Evolutionary conservation across 1,140 invertebrate genomes (phyloP).

Genomic region (Drosophila equinoxialis): DNA sequence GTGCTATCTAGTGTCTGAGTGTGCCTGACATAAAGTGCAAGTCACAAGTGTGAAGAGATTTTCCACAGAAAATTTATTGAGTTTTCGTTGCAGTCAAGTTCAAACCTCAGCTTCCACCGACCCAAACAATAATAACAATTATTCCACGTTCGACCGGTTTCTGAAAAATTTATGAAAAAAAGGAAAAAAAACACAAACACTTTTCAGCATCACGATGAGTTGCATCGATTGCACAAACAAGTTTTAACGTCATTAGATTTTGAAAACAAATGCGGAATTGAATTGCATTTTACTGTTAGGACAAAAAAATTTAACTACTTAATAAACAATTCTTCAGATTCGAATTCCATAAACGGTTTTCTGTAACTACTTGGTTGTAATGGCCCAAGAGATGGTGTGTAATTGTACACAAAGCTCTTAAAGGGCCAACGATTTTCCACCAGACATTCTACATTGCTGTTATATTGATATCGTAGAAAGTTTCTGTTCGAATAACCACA

Average conservation of each 20-base stretch:
- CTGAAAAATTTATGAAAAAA: not conserved
- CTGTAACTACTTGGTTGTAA: too few relatives aligned
- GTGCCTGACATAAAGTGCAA: slow-evolving; percentile 4
- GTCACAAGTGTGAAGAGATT: slow-evolving; percentile 13
- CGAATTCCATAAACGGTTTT: too few relatives aligned
- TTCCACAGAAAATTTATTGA: slow-evolving; percentile 6
- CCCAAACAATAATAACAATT: slow-evolving; percentile 10
- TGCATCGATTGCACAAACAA: slow-evolving; percentile 26
- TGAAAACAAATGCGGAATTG: not conserved
- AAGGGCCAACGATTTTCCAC: too few relatives aligned
- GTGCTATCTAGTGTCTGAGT: slow-evolving; percentile 16
- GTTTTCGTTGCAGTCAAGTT: not conserved
- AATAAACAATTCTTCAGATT: too few relatives aligned
- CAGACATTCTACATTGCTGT: too few relatives aligned
- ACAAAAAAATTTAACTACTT: not conserved
- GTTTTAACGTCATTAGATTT: slow-evolving; percentile 13
- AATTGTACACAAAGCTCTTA: too few relatives aligned
- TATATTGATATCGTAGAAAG: too few relatives aligned
- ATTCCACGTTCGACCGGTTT: slow-evolving; percentile 31
- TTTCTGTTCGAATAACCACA: too few relatives aligned
- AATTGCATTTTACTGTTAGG: not conserved
- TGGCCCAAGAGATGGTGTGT: too few relatives aligned
- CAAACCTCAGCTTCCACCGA: not conserved
- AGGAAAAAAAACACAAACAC: slow-evolving; percentile 5
- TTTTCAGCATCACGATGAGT: slow-evolving; percentile 27